Conservation (phyloP, 2,888 invertebrate species). For the Nematopogon swammerdamellus region DNA sequence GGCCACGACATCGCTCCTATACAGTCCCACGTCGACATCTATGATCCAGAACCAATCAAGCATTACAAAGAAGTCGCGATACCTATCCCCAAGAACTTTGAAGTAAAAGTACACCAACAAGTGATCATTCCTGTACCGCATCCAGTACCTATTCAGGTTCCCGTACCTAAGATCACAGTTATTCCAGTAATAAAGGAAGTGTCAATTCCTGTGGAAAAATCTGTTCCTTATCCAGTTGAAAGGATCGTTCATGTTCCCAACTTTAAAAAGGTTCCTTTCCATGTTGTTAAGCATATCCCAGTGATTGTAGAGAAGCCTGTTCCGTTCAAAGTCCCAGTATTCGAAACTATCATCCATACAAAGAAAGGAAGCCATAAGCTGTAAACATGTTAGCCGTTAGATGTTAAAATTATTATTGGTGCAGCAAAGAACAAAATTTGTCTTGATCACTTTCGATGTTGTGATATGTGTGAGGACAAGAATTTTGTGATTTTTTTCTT, state of each 20-base stretch:
- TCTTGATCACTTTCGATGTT: too few relatives aligned
- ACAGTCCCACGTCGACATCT: conserved; percentile 65
- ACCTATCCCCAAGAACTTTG: conserved; percentile 60
- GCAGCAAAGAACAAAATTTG: too few relatives aligned
- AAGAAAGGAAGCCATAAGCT: conserved; percentile 55
- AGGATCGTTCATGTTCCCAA: conserved; percentile 63
- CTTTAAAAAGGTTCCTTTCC: conserved; percentile 66
- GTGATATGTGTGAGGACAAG: too few relatives aligned
- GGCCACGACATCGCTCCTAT: conserved; percentile 48
- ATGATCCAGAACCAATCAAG: conserved; percentile 64
- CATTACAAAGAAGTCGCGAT: conserved; percentile 67
- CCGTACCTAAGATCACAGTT: conserved; percentile 65
- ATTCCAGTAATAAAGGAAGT: conserved; percentile 68
- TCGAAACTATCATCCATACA: conserved; percentile 69
- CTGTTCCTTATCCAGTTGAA: conserved; percentile 68
- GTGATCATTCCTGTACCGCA: conserved; percentile 59
- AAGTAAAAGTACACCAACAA: conserved; percentile 56
- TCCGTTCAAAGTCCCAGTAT: conserved; percentile 68
- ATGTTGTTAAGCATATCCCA: conserved; percentile 64
- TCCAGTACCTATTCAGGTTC: conserved; percentile 66
- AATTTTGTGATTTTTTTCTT: too few relatives aligned
- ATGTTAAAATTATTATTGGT: background rate
- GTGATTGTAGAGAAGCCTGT: conserved; percentile 67
- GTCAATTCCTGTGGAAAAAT: conserved; percentile 67
- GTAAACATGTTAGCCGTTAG: conserved; percentile 13